A percentile compares a stretch with the other conserved stretches of the same genome.
phyloP scores from a whole-genome alignment of 2,797 vertebrate species.

The Sebastes variabilis region DNA sequence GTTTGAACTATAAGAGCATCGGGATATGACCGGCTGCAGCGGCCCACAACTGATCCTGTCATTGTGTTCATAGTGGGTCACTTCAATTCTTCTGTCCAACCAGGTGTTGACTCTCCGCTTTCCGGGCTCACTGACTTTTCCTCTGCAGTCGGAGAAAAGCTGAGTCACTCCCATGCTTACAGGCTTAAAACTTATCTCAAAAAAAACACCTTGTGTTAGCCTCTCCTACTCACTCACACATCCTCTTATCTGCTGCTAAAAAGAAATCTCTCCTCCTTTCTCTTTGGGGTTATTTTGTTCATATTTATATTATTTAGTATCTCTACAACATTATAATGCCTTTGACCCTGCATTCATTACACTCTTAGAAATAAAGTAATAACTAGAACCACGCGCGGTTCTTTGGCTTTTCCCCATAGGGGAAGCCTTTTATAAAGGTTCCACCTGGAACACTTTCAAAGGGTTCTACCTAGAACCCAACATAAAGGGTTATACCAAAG shows the following conservation, averaged over 20 bases:
- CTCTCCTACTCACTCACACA: not conserved
- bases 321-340: not conserved
- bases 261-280: not conserved
- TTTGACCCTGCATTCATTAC: constrained; percentile 8
- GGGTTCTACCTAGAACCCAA: not conserved
- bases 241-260: constrained; percentile 5
- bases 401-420: not conserved
- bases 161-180: constrained; percentile 28
- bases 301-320: not conserved
- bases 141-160: not conserved
- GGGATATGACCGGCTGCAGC: not conserved
- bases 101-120: not conserved
- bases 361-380: not conserved
- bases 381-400: not conserved
- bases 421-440: not conserved
- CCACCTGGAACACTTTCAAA: not conserved
- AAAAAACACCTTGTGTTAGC: constrained; percentile 21
- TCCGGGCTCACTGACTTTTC: not conserved
- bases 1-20: not conserved
- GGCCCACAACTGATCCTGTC: not conserved
- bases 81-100: not conserved
- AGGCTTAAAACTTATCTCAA: constrained; percentile 27
- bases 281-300: constrained; percentile 20
- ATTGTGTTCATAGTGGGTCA: not conserved
- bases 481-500: no score